phyloP scores from a whole-genome alignment of 2,888 invertebrate genomes.

The Leptodirus hochenwartii region DNA sequence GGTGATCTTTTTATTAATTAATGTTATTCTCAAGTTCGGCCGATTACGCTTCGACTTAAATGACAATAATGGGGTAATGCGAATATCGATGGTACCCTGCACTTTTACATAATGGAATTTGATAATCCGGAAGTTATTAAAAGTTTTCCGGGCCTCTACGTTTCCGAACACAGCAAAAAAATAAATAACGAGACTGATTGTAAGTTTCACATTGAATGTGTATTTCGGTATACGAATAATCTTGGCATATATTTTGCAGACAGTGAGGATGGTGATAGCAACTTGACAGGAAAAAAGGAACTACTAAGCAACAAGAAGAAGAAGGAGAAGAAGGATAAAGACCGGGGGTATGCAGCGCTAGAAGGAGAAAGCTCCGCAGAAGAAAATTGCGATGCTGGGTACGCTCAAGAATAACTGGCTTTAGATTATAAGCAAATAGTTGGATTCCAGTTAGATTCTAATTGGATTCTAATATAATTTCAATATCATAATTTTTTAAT shows the following conservation, averaged over 20 bases:
- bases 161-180: conserved; percentile 58
- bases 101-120: too few relatives aligned
- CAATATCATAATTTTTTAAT: too few relatives aligned
- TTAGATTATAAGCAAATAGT: not conserved
- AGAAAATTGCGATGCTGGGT: conserved; percentile 76
- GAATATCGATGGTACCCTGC: too few relatives aligned
- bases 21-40: too few relatives aligned
- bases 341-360: conserved; percentile 78
- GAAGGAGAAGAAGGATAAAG: conserved; percentile 70
- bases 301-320: conserved; percentile 60
- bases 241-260: too few relatives aligned
- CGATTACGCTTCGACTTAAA: too few relatives aligned
- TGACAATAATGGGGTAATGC: too few relatives aligned
- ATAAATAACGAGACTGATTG: conserved; percentile 65
- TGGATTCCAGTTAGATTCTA: conserved; percentile 2
- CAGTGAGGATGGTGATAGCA: conserved; percentile 67
- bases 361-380: conserved; percentile 89
- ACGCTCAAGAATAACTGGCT: too few relatives aligned
- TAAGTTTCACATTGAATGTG: conserved; percentile 29
- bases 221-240: conserved; percentile 7
- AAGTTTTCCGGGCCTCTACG: conserved; percentile 77
- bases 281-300: conserved; percentile 62
- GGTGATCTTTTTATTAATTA: too few relatives aligned
- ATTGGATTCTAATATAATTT: conserved; percentile 8
- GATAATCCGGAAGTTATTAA: conserved; percentile 81